These are phyloP conservation scores for Enteromius paludinosus DNA, from an alignment of 2,797 vertebrate species.

Conservation along the genomic window DNA sequence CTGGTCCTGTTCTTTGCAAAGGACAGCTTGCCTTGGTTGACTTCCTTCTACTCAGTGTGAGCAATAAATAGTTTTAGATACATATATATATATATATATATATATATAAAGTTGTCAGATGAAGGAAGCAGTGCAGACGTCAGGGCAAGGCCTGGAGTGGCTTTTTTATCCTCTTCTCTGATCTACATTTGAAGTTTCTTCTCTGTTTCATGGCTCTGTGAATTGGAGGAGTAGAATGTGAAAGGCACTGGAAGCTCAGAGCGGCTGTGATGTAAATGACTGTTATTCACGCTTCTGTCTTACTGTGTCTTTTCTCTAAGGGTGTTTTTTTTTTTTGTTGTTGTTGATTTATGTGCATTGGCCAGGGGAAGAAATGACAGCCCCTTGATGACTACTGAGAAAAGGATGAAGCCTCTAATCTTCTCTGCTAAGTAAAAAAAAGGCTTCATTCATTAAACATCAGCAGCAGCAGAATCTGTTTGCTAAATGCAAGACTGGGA, in stretches of 20 bases:
- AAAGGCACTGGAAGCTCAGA: conserved; percentile 64
- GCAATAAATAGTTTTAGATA: neutral
- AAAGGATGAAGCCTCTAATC: conserved; percentile 50
- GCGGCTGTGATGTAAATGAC: conserved; percentile 72
- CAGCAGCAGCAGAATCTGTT: conserved; percentile 56
- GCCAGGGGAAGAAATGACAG: neutral
- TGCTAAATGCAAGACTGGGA: conserved; percentile 43
- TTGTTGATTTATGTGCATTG: conserved; percentile 10
- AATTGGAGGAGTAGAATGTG: conserved; percentile 44
- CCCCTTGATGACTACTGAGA: neutral
- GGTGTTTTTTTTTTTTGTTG: too few species aligned
- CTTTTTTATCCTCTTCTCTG: neutral
- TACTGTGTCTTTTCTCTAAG: conserved; percentile 38
- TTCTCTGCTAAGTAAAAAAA: conserved; percentile 57
- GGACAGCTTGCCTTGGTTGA: neutral
- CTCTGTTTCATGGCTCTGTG: conserved; percentile 59
- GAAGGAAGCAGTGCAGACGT: neutral
- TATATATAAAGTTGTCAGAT: neutral
- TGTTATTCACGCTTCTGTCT: conserved; percentile 62
- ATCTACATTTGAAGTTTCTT: conserved; percentile 61
- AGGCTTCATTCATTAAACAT: conserved; percentile 54
- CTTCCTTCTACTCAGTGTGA: neutral
- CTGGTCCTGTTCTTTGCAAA: neutral
- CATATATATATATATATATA: neutral
- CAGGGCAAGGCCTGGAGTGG: neutral